Base-by-base conservation (phyloP, 2,888 invertebrate species). In the Neelides folsomi region DNA sequence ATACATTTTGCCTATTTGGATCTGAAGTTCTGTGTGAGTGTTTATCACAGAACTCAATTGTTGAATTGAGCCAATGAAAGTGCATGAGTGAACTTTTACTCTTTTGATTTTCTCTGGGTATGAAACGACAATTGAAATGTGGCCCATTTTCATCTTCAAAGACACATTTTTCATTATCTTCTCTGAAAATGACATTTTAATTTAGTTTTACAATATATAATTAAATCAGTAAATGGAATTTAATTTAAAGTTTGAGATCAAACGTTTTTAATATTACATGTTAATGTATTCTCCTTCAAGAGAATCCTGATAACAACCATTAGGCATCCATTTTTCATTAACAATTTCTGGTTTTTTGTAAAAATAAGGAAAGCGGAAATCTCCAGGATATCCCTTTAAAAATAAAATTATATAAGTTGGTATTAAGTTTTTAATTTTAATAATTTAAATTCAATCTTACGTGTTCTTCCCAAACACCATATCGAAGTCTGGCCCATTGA, bases 1-100 rank as follows among this genome's bases (percentile, higher is more conserved):
- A 69, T 12, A 76, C 70, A 67, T 80, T 81, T 57, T 80, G 81
- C 67, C 77, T 78, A 16, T 79, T 80, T 0, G 79, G 80, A 0
- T 79, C 76, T 53, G 75, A 74, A 4, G 72, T 70, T 65, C 80
- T 76, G 68, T 80, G 80, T 20, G 71, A 77, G 13, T 71, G 71
- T 36, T 76, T 75, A 63, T 79, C 77, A 66, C 81, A 81, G 66
- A 80, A 79, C 9, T 54, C 45, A 5, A 47, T 46, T 4, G 58
- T 54, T 9, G 57, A 55, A 19, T 60, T 50, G n/a, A 58, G 37
- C 58, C 58, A 60, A 15, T 55, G 57, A 37, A 60, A 54, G 38
- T 55, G 54, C 51, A 55, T 53, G 5, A 60, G 37, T 1, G 60
- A 60, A 1, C 55, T 51, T 1, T 16, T 40, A 1, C 38, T 45